Base-by-base conservation (phyloP, 1,140 invertebrate species). In the Zeugodacus cucurbitae region DNA sequence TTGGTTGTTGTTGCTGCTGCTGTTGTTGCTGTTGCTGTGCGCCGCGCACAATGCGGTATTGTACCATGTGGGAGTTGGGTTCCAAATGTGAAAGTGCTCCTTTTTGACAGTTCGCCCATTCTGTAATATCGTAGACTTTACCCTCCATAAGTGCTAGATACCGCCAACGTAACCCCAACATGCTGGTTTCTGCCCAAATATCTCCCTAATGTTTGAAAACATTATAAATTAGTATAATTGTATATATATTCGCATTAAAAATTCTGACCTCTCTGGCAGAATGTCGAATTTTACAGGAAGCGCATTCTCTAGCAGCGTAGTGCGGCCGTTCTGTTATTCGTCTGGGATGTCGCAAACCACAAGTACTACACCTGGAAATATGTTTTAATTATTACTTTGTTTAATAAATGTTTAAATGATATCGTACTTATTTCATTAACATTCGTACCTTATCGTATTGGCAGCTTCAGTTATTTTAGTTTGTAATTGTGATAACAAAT, bases 101-200 rank as follows among this genome's bases (percentile, higher is more conserved):
- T 90, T 96, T 97, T 94, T 98, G 98, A 94, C 98, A 99, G 89
- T 96, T 96, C 58, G 98, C 98, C 98, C 98, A 99, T 93, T 98
- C 97, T 44, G 98, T 99, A 88, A 99, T 98, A 94, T 99, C 97
- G 93, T 98, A 99, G 20, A 99, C 96, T 88, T 96, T 96, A 70
- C 97, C 97, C 94, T 99, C 98, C 97, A 99, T 98, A 90, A 98
- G 98, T n/a, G 98, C 98, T 94, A 97, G 98, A 94, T 98, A 99
- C 94, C 98, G 96, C 96, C 98, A 98, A 64, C 97, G 94, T 89
- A 98, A 96, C 85, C 98, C 98, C 94, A 98, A 95, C 94, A 97
- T 95, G 90, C 96, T 95, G 70, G 97, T 97, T 94, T 99, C 98
- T 70, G 98, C 98, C 98, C 98, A 99, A 89, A 99, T 98, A 93